Conservation (phyloP, 2,888 invertebrate species). For the Sarcophaga caerulescens region DNA sequence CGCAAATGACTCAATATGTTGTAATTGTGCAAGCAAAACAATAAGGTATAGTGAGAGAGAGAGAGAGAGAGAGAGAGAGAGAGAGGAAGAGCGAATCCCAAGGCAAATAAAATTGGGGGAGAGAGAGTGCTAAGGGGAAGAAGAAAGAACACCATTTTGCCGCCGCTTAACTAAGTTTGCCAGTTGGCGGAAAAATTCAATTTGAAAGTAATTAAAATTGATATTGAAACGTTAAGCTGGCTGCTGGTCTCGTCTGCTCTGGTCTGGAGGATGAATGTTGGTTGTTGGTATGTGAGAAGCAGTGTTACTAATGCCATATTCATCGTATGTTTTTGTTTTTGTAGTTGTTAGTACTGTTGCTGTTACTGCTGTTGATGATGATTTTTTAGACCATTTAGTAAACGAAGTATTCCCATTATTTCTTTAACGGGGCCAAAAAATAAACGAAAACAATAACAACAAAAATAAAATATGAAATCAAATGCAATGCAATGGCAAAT, state of each 20-base stretch:
- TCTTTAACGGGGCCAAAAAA: neutral
- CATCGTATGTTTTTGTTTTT: too few relatives aligned
- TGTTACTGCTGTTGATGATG: too few relatives aligned
- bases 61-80: neutral
- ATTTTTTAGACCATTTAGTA: too few relatives aligned
- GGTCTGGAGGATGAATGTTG: too few relatives aligned
- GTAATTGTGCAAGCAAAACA: neutral
- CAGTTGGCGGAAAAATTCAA: conserved; percentile 64
- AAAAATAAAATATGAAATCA: conserved; percentile 9
- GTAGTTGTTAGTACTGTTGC: too few relatives aligned
- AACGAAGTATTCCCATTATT: too few relatives aligned
- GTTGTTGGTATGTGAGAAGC: too few relatives aligned
- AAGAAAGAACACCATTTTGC: neutral
- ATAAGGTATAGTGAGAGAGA: conserved; percentile 19
- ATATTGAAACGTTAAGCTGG: conserved; percentile 64
- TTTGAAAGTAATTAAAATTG: conserved; percentile 67
- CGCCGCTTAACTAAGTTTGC: conserved; percentile 56
- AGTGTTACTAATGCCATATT: too few relatives aligned
- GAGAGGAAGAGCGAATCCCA: neutral
- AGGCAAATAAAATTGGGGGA: neutral
- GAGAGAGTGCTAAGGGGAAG: neutral
- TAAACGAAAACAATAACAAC: neutral
- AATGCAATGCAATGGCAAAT: neutral
- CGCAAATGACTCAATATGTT: neutral
- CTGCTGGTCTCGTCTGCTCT: neutral